Conservation (phyloP, 2,888 invertebrate species). For the Mactromeris polynyma region DNA sequence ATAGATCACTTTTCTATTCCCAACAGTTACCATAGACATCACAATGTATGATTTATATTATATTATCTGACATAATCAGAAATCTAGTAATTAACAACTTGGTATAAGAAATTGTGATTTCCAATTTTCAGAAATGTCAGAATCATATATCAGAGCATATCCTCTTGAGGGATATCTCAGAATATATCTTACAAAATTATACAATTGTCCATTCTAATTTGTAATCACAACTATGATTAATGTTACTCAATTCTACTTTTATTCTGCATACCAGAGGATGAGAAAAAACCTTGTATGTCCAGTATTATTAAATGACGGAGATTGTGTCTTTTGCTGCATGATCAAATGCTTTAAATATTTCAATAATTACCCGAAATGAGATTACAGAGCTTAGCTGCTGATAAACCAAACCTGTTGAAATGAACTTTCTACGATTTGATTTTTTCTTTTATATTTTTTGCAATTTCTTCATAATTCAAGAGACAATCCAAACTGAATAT, state of each 20-base stretch:
- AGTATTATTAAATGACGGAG: background rate
- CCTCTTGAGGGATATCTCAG: background rate
- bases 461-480: too few species aligned
- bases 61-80: too few species aligned
- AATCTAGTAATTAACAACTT: constrained; percentile 5
- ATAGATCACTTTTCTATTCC: background rate
- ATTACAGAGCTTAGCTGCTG: too few species aligned
- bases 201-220: background rate
- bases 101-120: background rate
- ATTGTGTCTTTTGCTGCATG: background rate
- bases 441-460: too few species aligned
- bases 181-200: background rate
- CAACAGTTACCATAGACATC: background rate
- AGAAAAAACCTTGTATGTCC: background rate
- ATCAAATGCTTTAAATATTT: background rate
- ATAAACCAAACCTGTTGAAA: too few species aligned
- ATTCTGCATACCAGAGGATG: background rate
- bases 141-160: background rate
- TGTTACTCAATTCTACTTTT: background rate
- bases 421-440: too few species aligned
- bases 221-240: background rate
- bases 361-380: background rate
- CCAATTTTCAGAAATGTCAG: background rate
- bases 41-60: too few species aligned
- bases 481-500: too few species aligned